Evolutionary conservation across 2,113 vertebrate species (phyloP).

Genomic region (Engystomops pustulosus): DNA sequence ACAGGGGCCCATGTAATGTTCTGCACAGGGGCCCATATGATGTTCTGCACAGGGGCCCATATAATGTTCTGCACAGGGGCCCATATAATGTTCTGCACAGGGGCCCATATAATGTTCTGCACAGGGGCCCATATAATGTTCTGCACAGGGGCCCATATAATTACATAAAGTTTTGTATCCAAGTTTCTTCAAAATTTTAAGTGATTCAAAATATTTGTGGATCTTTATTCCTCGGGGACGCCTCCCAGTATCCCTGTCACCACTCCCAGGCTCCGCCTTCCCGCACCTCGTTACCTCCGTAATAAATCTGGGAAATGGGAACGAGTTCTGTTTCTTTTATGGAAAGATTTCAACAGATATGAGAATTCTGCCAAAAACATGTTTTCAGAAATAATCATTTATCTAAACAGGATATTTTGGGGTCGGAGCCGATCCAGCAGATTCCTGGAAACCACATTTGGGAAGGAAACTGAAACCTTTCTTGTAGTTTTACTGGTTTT

Average conservation of each 20-base stretch:
- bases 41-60: too few species aligned
- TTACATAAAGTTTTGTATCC: too few species aligned
- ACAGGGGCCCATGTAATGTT: too few species aligned
- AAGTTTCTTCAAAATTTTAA: background rate
- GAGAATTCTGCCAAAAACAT: constrained; percentile 41
- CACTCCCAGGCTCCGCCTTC: background rate
- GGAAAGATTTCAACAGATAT: constrained; percentile 19
- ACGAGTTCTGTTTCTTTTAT: constrained; percentile 33
- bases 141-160: too few species aligned
- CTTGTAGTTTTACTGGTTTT: background rate
- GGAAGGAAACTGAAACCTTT: constrained; percentile 33
- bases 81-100: too few species aligned
- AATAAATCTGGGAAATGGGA: constrained; percentile 12
- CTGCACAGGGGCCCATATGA: too few species aligned
- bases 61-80: too few species aligned
- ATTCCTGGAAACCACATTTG: constrained; percentile 40
- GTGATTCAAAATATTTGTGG: background rate
- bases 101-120: too few species aligned
- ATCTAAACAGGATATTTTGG: constrained; percentile 51
- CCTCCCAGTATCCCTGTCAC: background rate
- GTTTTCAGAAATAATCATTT: constrained; percentile 56
- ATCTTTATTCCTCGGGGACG: background rate
- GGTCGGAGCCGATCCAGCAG: background rate
- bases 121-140: too few species aligned
- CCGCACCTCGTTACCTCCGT: background rate